Percentiles rank a stretch among this genome's conserved stretches.
Evolutionary conservation across 2,797 vertebrate genomes (phyloP).

Genomic region (Bothrops alternatus): DNA sequence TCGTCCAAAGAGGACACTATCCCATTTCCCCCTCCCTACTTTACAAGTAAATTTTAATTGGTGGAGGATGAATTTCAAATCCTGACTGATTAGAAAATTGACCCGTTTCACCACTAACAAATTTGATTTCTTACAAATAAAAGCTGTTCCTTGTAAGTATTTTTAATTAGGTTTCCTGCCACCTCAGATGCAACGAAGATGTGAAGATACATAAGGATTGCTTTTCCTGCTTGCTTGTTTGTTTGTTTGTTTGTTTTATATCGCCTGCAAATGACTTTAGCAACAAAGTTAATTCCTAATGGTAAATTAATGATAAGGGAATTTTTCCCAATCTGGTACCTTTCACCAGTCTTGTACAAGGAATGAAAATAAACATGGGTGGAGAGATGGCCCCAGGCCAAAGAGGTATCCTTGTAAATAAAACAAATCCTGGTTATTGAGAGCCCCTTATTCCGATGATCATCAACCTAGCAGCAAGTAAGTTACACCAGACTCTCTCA

Average conservation of each 20-base stretch:
- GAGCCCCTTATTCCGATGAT: neutral
- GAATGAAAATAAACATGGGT: neutral
- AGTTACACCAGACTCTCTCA: neutral
- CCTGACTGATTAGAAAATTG: slow-evolving; percentile 54
- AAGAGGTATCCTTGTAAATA: neutral
- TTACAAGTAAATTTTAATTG: slow-evolving; percentile 69
- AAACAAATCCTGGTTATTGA: neutral
- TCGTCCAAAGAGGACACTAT: slow-evolving; percentile 72
- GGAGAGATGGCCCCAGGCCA: neutral
- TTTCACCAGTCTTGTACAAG: neutral
- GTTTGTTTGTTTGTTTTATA: neutral
- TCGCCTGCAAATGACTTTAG: neutral
- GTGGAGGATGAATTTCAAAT: slow-evolving; percentile 50
- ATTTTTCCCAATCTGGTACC: neutral
- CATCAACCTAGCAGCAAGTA: neutral
- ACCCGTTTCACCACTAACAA: slow-evolving; percentile 28
- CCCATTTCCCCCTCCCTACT: slow-evolving; percentile 59
- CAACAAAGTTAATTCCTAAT: neutral
- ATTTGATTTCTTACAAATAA: slow-evolving; percentile 36
- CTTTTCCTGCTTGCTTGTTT: neutral
- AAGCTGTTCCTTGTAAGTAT: slow-evolving; percentile 9
- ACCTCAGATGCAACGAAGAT: neutral
- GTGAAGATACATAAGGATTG: neutral
- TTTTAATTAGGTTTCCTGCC: slow-evolving; percentile 30
- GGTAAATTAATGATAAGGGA: neutral